A percentile compares a stretch with the other conserved stretches of the same genome.
These are phyloP conservation scores for Epistrophella euchroma DNA, from an alignment of 2,888 invertebrate species.

Conservation along the genomic window DNA sequence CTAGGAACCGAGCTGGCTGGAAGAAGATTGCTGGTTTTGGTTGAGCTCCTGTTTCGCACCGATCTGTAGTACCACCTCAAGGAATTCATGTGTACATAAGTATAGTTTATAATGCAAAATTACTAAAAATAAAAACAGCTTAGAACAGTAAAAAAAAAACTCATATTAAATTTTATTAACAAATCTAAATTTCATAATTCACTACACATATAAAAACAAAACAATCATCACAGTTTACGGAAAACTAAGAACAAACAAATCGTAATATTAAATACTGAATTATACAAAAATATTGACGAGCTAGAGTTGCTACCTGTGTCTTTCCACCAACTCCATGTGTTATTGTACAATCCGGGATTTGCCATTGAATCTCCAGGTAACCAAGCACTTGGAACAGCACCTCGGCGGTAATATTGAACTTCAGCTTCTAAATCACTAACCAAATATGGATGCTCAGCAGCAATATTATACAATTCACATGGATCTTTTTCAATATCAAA, in stretches of 20 bases:
- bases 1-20: too few relatives aligned
- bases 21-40: too few relatives aligned
- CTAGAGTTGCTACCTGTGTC: constrained; percentile 77
- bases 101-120: too few relatives aligned
- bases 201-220: not conserved
- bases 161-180: not conserved
- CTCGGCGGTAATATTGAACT: constrained; percentile 83
- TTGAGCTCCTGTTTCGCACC: too few relatives aligned
- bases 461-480: constrained; percentile 84
- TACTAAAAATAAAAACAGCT: too few relatives aligned
- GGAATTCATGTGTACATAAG: too few relatives aligned
- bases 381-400: constrained; percentile 83
- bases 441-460: constrained; percentile 78
- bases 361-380: constrained; percentile 85
- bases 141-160: too few relatives aligned
- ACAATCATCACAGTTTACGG: not conserved
- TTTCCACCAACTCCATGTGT: constrained; percentile 87
- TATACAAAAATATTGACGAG: not conserved
- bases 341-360: constrained; percentile 85
- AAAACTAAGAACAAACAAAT: constrained; percentile 34
- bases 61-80: too few relatives aligned
- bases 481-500: constrained; percentile 85
- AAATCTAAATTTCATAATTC: not conserved
- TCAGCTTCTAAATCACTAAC: constrained; percentile 83
- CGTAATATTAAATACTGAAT: constrained; percentile 28